These are phyloP conservation scores for Metalampra italica DNA, from an alignment of 2,888 invertebrate species.

Conservation along the genomic window DNA sequence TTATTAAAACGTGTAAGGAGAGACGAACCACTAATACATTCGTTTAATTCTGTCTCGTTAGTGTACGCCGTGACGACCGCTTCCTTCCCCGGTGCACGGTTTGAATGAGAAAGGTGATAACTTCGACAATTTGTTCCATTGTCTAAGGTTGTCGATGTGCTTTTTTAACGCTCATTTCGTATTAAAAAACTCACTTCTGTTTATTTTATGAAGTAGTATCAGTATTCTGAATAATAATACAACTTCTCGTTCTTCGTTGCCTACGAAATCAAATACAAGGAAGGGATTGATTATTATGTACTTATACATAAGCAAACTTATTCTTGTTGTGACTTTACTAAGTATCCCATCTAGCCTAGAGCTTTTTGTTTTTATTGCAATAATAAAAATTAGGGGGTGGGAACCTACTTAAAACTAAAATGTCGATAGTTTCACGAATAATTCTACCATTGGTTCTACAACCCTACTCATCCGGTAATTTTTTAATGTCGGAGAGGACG, in stretches of 20 bases:
- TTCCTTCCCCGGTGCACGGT: conserved; percentile 58
- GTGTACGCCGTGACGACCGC: conserved; percentile 55
- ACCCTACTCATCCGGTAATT: conserved; percentile 24
- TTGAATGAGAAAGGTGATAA: conserved; percentile 49
- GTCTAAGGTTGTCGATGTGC: conserved; percentile 14
- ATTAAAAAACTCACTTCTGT: not conserved
- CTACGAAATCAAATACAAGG: too few species aligned
- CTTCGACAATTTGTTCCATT: conserved; percentile 15
- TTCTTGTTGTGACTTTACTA: too few species aligned
- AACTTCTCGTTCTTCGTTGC: too few species aligned
- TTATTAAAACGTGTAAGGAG: conserved; percentile 57
- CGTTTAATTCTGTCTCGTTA: conserved; percentile 70
- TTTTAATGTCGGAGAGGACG: conserved; percentile 25
- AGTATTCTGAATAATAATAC: too few species aligned
- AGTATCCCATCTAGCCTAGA: too few species aligned
- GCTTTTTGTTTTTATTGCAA: too few species aligned
- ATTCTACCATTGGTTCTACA: not conserved
- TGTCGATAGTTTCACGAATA: too few species aligned
- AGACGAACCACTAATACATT: conserved; percentile 50
- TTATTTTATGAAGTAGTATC: not conserved
- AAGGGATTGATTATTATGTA: too few species aligned
- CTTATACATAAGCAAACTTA: too few species aligned
- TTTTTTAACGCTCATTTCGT: not conserved
- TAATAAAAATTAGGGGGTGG: too few species aligned
- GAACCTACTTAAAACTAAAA: too few species aligned